Evolutionary conservation across 1,140 invertebrate genomes (phyloP), one percentile per base, ranked within the genome.

Genomic region (Atta texana): DNA sequence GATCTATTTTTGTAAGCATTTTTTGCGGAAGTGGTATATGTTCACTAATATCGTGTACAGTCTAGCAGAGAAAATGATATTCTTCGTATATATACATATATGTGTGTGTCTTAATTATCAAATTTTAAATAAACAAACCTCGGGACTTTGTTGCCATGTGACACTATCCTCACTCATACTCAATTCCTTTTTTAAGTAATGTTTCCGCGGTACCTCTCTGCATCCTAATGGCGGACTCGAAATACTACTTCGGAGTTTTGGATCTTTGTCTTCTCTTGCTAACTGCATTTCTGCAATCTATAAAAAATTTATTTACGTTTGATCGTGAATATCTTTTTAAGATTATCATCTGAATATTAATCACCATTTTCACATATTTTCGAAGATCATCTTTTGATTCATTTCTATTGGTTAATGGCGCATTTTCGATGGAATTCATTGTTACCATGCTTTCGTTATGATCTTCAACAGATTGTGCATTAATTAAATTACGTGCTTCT

Each of bases 341-440:
- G 7, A 80, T 63, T 44, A 61, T 63, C 28, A 12, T 2, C 6
- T 21, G 18, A 6, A 75, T 55, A 16, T 4, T 28, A 64, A 51
- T 61, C 61, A 95, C 95, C 94, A 95, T 94, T 93, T 93, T 93
- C 44, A 95, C 93, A 69, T 95, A 95, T 91, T 92, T 93, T 77
- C 91, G 87, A 28, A 95, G 86, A 87, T 95, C 94, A 68, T 92
- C 93, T 44, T 92, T 93, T 8, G 92, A 89, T 69, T 94, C 93
- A 49, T 87, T 94, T 88, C 84, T 93, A 86, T 61, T 91, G 12
- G 75, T 92, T 28, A 92, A 63, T 34, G 92, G 91, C n/a, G 89
- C 90, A n/a, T 95, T 93, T 8, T 94, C 92, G 18, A 91, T 90
- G 0, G 92, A 93, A 6, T 91, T 93, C 24, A 93, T 88, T 31